Evolutionary conservation across 2,888 invertebrate species (phyloP).

Genomic region (Selenia dentaria): DNA sequence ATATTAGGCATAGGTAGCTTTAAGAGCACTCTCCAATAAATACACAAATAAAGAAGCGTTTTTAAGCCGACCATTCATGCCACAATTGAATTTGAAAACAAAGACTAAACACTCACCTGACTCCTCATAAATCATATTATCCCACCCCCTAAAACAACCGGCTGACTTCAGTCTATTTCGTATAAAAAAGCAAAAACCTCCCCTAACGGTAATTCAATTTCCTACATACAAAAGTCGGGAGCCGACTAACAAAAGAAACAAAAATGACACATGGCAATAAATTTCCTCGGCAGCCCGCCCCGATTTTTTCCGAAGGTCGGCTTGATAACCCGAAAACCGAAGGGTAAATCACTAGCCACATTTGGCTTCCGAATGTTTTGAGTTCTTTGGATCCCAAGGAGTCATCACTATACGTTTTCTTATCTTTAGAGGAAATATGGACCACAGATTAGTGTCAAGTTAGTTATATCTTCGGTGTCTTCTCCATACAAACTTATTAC

Average conservation of each 20-base stretch:
- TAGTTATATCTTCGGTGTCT: no score
- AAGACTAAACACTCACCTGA: not conserved
- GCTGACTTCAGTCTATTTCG: constrained; percentile 4
- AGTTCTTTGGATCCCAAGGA: not conserved
- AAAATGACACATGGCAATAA: constrained; percentile 23
- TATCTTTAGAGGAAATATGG: no score
- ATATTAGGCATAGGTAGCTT: no score
- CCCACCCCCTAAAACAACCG: not conserved
- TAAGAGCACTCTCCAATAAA: no score
- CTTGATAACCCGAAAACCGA: constrained; percentile 7
- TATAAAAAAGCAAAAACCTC: constrained; percentile 9
- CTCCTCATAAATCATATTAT: not conserved
- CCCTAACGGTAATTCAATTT: constrained; percentile 22
- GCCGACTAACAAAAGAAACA: constrained; percentile 21
- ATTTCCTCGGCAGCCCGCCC: constrained; percentile 16
- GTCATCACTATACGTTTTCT: no score
- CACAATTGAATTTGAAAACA: not conserved
- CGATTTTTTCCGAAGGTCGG: constrained; percentile 7
- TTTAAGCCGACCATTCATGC: no score
- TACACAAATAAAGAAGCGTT: no score
- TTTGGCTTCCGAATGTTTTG: constrained; percentile 46
- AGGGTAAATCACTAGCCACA: constrained; percentile 1
- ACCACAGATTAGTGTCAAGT: no score
- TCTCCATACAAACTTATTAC: no score
- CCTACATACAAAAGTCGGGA: constrained; percentile 22